phyloP scores from a whole-genome alignment of 1,140 invertebrate genomes.

The Penaeus indicus region DNA sequence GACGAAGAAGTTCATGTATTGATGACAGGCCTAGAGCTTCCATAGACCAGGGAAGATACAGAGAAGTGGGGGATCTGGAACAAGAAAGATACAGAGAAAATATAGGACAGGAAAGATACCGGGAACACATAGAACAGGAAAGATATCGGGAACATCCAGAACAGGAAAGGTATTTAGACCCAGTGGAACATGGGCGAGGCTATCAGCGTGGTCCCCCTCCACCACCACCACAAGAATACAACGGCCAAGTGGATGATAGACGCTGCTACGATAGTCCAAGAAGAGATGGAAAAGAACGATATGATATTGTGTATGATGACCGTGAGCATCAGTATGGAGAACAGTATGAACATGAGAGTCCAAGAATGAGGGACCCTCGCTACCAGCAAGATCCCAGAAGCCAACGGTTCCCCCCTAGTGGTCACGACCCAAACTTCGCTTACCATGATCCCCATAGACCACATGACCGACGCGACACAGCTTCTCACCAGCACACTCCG shows the following conservation, averaged over 20 bases:
- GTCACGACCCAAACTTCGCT: constrained; percentile 46
- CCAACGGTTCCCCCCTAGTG: constrained; percentile 22
- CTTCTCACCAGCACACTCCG: constrained; percentile 59
- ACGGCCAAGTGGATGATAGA: constrained; percentile 30
- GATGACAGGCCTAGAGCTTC: not conserved
- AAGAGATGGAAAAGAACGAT: constrained; percentile 8
- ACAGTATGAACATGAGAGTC: constrained; percentile 29
- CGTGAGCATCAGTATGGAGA: constrained; percentile 19
- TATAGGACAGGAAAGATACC: constrained; percentile 12
- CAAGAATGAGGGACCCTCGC: constrained; percentile 33
- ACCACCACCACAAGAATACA: not conserved
- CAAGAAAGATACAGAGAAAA: constrained; percentile 31
- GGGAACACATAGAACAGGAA: constrained; percentile 15
- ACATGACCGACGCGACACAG: constrained; percentile 52
- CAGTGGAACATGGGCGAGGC: constrained; percentile 20
- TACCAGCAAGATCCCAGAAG: constrained; percentile 19
- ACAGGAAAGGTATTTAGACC: constrained; percentile 30
- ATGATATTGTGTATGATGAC: constrained; percentile 15
- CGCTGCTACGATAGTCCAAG: constrained; percentile 19
- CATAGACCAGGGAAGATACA: not conserved
- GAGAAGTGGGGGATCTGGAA: constrained; percentile 8
- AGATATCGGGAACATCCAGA: constrained; percentile 19
- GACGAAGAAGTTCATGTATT: not conserved
- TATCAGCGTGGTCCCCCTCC: constrained; percentile 30
- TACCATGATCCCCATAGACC: constrained; percentile 43